These are phyloP conservation scores for Trypoxylus dichotomus DNA, from an alignment of 1,140 invertebrate species.

Conservation along the genomic window DNA sequence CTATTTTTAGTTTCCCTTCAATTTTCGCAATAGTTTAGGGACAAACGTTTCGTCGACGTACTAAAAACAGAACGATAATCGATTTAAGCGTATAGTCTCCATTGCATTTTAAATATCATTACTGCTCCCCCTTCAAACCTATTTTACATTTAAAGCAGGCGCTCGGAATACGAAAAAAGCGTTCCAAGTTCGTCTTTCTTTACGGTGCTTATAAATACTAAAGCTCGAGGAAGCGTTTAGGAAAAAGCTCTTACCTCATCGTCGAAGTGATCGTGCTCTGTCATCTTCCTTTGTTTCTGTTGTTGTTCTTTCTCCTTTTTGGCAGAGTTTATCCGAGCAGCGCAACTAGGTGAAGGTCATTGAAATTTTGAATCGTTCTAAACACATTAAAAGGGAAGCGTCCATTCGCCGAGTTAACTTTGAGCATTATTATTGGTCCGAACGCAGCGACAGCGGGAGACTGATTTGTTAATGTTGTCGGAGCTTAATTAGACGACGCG, in stretches of 20 bases:
- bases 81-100: not conserved
- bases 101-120: too few species aligned
- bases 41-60: too few species aligned
- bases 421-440: conserved; percentile 13
- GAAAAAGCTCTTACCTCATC: conserved; percentile 8
- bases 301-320: not conserved
- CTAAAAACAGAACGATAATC: not conserved
- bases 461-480: not conserved
- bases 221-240: not conserved
- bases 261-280: conserved; percentile 20
- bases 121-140: not conserved
- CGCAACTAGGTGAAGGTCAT: conserved; percentile 20
- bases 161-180: not conserved
- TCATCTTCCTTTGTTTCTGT: conserved; percentile 11
- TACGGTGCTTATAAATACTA: not conserved
- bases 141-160: not conserved
- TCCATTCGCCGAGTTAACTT: not conserved
- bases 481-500: not conserved
- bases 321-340: conserved; percentile 5
- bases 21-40: too few species aligned
- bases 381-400: not conserved
- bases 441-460: not conserved
- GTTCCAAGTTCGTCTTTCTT: not conserved
- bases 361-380: not conserved
- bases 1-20: too few species aligned